Evolutionary conservation across 2,888 invertebrate species (phyloP).

Genomic region (Omphaloscelis lunosa): DNA sequence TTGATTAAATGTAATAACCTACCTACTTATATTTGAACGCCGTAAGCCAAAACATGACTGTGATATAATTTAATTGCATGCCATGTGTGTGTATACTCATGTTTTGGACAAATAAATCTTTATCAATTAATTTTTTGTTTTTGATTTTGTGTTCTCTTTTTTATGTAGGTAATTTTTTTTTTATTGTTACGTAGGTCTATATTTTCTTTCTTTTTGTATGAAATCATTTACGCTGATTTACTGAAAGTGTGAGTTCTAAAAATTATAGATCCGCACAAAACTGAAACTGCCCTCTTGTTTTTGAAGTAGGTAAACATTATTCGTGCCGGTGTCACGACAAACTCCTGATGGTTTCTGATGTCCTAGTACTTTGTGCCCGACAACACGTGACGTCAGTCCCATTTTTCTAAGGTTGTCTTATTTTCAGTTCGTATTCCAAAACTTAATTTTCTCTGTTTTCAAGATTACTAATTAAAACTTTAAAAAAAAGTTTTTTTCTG

Average conservation of each 20-base stretch:
- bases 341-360: constrained; percentile 1
- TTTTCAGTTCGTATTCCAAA: background rate
- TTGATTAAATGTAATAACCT: no score
- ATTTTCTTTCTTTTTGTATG: background rate
- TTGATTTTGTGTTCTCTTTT: background rate
- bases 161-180: background rate
- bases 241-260: background rate
- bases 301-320: background rate
- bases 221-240: background rate
- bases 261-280: background rate
- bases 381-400: constrained; percentile 29
- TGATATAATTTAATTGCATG: no score
- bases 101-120: no score
- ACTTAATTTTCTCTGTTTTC: background rate
- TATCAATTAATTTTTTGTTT: background rate
- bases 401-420: background rate
- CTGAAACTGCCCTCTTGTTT: background rate
- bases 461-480: background rate
- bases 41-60: no score
- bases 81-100: no score
- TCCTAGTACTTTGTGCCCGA: constrained; percentile 13
- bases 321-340: background rate
- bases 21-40: no score
- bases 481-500: background rate
- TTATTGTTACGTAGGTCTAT: background rate